Base-by-base conservation (phyloP, 35 echinoderm and acorn worm species). In the Acanthaster planci region DNA sequence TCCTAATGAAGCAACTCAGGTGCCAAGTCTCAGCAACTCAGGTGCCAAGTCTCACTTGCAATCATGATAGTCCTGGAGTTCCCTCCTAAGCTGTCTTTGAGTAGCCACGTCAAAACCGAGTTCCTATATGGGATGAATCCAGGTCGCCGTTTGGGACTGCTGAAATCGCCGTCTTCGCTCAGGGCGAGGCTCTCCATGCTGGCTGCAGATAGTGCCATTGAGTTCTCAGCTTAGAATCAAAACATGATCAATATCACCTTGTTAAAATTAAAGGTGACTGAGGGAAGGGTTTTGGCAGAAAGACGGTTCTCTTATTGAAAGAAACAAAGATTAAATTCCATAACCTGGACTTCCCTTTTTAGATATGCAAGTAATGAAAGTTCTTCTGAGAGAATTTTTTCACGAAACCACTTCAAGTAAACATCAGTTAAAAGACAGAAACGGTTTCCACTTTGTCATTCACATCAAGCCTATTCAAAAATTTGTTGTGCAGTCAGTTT, bases 61-160 rank as follows among this genome's bases (percentile, higher is more conserved):
- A 99, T 86, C 96, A 99, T 99, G 58, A 99, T 89, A 7, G 96
- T 99, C 89, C 93, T 99, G 22, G 96, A 82, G 67, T 99, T 99
- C 12, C 96, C 96, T 36, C 96, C 96, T 16, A 99, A 78, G 80
- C 96, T 99, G 54, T 99, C 96, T 53, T 92, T 99, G 35, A 99
- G 96, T 0, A 99, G 82, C 96, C 96, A 99, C 19, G 96, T 99
- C 29, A 99, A 84, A 16, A 99, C 83, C 6, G 96, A 99, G 84
- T 99, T 99, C 38, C 96, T 77, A 72, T 99, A 99, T 15, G 96
- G 96, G 42, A 99, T 86, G 23, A 88, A 99, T 36, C 81, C 86
- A 36, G 76, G 75, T 57, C 87, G 76, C 84, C 77, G 85, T 78
- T 59, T 84, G 22, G 64, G 68, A 75, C 59, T 76, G 47, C 50